These are phyloP conservation scores for Pilophorus perplexus DNA, from an alignment of 2,888 invertebrate species.

Conservation along the genomic window DNA sequence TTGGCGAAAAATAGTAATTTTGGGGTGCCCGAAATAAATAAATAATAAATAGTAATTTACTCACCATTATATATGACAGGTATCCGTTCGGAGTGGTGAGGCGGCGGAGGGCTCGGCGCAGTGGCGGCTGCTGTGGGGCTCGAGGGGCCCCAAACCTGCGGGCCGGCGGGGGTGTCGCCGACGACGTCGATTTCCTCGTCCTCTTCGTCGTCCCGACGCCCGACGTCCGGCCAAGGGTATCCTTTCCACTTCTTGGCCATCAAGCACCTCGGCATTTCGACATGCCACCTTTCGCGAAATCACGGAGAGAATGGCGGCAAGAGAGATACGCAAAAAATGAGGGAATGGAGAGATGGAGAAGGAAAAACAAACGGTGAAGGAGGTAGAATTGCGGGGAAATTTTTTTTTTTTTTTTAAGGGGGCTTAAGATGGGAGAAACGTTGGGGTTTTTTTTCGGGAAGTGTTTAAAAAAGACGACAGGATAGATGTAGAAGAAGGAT, in stretches of 20 bases:
- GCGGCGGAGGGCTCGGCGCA: conserved; percentile 54
- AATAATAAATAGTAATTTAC: too few species aligned
- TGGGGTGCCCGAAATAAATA: too few species aligned
- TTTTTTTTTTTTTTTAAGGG: conserved; percentile 14
- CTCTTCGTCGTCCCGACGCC: conserved; percentile 50
- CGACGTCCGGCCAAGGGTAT: conserved; percentile 65
- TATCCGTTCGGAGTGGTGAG: conserved; percentile 49
- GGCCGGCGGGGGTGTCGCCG: conserved; percentile 51
- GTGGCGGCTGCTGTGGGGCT: conserved; percentile 66
- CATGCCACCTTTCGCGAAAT: conserved; percentile 50
- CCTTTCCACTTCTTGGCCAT: conserved; percentile 96
- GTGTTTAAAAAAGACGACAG: conserved; percentile 7
- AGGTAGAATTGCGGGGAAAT: conserved; percentile 2
- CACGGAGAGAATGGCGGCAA: too few species aligned
- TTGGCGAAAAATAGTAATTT: too few species aligned
- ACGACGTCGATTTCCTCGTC: conserved; percentile 84
- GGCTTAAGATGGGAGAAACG: too few species aligned
- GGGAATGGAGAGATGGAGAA: background rate
- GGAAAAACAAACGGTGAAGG: background rate
- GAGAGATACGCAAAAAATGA: too few species aligned
- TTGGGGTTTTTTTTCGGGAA: background rate
- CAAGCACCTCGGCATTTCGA: conserved; percentile 88
- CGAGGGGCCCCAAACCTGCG: conserved; percentile 46
- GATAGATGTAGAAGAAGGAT: conserved; percentile 30
- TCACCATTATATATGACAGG: conserved; percentile 49